phyloP scores from a whole-genome alignment of 2,113 vertebrate species.

The Chionis minor region DNA sequence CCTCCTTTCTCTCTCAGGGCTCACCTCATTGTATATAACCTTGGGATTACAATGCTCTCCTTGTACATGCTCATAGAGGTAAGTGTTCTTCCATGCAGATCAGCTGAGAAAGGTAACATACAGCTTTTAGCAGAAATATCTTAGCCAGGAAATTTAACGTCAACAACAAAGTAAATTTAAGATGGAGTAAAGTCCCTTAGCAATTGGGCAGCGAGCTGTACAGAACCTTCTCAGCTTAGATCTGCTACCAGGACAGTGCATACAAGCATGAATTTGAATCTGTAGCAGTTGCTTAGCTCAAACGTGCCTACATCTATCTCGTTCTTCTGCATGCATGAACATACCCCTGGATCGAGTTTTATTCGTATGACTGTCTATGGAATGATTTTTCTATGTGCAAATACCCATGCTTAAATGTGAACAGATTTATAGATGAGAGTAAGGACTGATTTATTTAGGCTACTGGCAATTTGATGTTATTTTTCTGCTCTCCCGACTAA shows the following conservation, averaged over 20 bases:
- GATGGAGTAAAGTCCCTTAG: not conserved
- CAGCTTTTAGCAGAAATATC: not conserved
- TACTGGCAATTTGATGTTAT: not conserved
- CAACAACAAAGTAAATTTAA: not conserved
- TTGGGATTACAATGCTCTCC: slow-evolving; percentile 84
- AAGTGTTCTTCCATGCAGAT: not conserved
- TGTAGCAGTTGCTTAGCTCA: not conserved
- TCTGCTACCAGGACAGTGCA: not conserved
- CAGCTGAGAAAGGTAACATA: rapidly evolving
- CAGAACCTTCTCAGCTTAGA: not conserved
- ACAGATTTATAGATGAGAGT: not conserved
- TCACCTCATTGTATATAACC: slow-evolving; percentile 83
- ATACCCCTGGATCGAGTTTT: not conserved
- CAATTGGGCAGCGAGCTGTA: not conserved
- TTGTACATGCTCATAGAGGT: slow-evolving; percentile 88
- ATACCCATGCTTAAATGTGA: not conserved
- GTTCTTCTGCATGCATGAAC: not conserved
- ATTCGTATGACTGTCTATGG: rapidly evolving
- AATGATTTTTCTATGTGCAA: not conserved
- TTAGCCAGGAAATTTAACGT: not conserved
- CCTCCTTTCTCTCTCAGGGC: slow-evolving; percentile 81
- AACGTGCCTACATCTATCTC: not conserved
- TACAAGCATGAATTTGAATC: not conserved
- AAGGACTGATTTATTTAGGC: not conserved
- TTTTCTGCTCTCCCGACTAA: not conserved